Base-by-base conservation (phyloP, 1,140 invertebrate genomes). In the Aradophagus sp. region DNA sequence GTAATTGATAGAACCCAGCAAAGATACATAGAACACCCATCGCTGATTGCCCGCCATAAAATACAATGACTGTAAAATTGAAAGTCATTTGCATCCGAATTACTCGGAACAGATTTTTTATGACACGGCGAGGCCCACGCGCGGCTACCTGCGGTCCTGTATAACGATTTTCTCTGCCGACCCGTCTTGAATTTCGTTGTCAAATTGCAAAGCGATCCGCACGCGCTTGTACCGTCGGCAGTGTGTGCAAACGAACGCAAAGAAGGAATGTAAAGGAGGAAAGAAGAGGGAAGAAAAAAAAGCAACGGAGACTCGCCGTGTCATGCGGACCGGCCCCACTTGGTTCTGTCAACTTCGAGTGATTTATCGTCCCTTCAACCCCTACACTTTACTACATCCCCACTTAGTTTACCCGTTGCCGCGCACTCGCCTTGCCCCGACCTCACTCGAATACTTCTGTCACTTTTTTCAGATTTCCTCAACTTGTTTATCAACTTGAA, bases 321-420 rank as follows among this genome's bases (percentile, higher is more conserved):
- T 79, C 78, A 79, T 72, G 73, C 48, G 61, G 53, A 72, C 42
- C 47, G 38, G 58, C 66, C 75, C 76, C 68, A 78, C 76, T 81
- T 78, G 77, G 68, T 42, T 77, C 61, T 81, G 78, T 78, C 75
- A 76, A 73, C 36, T 50, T 59, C 55, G 26, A 56, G 53, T 82
- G 79, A 82, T 82, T 82, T 82, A 82, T 82, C 76, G 69, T 58
- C 39, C 62, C 34, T 74, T 63, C 74, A 65, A 69, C 73, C 66
- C 70, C 55, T 55, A 27, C 47, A 10, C 66, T 68, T 52, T 55
- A 27, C 47, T 2, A 20, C 59, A 31, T 50, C 50, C 39, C 62
- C 58, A 41, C 63, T 70, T 47, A 63, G 52, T 59, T 73, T 36
- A 38, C 38, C 38, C 39, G 63, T 59, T n/a, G 27, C 10, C 42